Evolutionary conservation across 2,888 invertebrate genomes (phyloP).

Genomic region (Spisula solida): DNA sequence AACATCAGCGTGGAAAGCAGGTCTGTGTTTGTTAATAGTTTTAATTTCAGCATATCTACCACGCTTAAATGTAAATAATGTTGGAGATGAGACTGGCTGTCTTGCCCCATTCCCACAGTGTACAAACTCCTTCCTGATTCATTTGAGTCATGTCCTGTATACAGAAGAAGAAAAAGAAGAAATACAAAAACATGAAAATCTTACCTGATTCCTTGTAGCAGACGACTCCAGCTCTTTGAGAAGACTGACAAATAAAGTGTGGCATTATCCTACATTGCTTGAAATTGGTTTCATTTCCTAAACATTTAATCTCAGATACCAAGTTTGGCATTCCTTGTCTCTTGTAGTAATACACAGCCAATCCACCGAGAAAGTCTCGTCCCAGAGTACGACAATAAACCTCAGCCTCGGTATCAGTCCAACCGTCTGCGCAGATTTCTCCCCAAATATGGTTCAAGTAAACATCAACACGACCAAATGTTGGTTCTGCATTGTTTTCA

Average conservation of each 20-base stretch:
- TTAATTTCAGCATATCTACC: no score
- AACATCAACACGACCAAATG: slow-evolving; percentile 67
- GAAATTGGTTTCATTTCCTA: slow-evolving; percentile 70
- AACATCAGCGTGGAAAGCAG: no score
- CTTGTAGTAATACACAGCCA: slow-evolving; percentile 77
- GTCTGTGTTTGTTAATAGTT: no score
- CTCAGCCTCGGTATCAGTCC: slow-evolving; percentile 91
- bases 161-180: no score
- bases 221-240: slow-evolving; percentile 78
- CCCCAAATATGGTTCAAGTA: slow-evolving; percentile 89
- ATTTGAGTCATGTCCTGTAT: no score
- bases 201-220: slow-evolving; percentile 78
- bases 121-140: no score
- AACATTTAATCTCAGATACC: slow-evolving; percentile 75
- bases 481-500: slow-evolving; percentile 48
- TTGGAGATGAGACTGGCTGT: no score
- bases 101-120: no score
- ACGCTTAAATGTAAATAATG: no score
- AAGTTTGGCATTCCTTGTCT: slow-evolving; percentile 75
- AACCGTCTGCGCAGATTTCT: slow-evolving; percentile 92
- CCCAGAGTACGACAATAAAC: slow-evolving; percentile 87
- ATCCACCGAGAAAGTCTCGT: slow-evolving; percentile 76
- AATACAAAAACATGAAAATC: no score
- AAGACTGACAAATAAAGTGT: slow-evolving; percentile 69
- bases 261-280: slow-evolving; percentile 72